Conservation (phyloP, 2,113 vertebrate genomes). For the Cyprinodon variegatus region DNA sequence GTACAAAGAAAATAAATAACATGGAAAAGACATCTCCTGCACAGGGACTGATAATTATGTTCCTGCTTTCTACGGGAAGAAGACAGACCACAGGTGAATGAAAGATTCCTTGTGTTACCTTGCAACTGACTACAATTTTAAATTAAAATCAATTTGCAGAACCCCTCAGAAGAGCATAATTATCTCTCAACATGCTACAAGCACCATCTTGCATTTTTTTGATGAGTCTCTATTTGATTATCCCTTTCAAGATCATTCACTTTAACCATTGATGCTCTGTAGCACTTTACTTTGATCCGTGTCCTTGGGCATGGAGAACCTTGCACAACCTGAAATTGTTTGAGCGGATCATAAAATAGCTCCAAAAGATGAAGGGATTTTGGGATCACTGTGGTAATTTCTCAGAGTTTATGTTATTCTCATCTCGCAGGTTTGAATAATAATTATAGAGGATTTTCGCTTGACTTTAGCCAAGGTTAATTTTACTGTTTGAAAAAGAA, state of each 20-base stretch:
- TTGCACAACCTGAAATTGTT: constrained; percentile 40
- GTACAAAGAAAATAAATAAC: neutral
- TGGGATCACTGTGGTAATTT: constrained; percentile 30
- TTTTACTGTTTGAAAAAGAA: constrained; percentile 9
- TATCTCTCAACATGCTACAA: constrained; percentile 32
- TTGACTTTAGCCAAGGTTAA: constrained; percentile 6
- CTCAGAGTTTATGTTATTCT: constrained; percentile 30
- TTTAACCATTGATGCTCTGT: constrained; percentile 69
- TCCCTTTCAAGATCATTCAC: constrained; percentile 56
- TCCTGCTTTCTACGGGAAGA: neutral
- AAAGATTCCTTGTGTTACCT: neutral
- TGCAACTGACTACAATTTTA: constrained; percentile 15
- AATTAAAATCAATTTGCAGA: constrained; percentile 35
- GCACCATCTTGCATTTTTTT: constrained; percentile 39
- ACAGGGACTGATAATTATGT: neutral
- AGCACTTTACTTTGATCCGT: constrained; percentile 79
- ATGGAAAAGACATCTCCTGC: neutral
- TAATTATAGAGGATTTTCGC: constrained; percentile 37
- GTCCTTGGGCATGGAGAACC: constrained; percentile 46
- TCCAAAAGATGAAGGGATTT: constrained; percentile 65
- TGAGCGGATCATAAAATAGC: constrained; percentile 46
- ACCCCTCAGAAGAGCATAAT: constrained; percentile 33
- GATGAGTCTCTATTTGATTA: constrained; percentile 43
- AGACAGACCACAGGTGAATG: neutral
- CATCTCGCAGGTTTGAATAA: constrained; percentile 39